Evolutionary conservation across 2,888 invertebrate genomes (phyloP).

Genomic region (Pterostichus niger): DNA sequence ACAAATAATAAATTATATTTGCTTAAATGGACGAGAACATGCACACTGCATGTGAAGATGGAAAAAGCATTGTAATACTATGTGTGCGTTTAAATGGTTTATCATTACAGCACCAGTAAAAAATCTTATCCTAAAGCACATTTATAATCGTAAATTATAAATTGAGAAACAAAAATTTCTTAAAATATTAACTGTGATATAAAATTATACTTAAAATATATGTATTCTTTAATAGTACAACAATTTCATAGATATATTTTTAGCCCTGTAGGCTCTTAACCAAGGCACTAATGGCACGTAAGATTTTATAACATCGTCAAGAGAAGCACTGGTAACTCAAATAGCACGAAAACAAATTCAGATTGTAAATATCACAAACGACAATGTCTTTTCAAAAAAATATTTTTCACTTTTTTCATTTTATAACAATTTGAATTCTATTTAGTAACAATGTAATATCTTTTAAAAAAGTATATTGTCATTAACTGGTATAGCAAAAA

Average conservation of each 20-base stretch:
- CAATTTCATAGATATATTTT: constrained; percentile 59
- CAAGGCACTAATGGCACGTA: constrained; percentile 66
- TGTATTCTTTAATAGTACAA: constrained; percentile 57
- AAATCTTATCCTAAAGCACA: constrained; percentile 64
- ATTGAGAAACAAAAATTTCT: constrained; percentile 59
- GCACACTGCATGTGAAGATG: constrained; percentile 31
- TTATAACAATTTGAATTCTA: constrained; percentile 27
- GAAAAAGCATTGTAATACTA: constrained; percentile 65
- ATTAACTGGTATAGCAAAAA: constrained; percentile 45
- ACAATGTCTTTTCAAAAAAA: constrained; percentile 59
- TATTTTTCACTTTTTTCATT: constrained; percentile 25
- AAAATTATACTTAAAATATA: constrained; percentile 64
- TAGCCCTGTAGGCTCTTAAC: constrained; percentile 46
- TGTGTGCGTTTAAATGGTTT: constrained; percentile 63
- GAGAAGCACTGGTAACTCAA: constrained; percentile 63
- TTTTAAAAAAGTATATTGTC: constrained; percentile 45
- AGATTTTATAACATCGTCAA: constrained; percentile 46
- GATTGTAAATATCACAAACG: constrained; percentile 64
- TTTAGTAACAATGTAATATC: constrained; percentile 39
- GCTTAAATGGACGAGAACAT: constrained; percentile 46
- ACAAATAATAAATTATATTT: constrained; percentile 49
- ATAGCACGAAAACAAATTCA: constrained; percentile 61
- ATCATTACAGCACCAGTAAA: constrained; percentile 65
- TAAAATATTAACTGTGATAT: constrained; percentile 58
- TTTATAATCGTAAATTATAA: constrained; percentile 62